Conservation (phyloP, 2,888 invertebrate species). For the Cataglyphis cursor region DNA sequence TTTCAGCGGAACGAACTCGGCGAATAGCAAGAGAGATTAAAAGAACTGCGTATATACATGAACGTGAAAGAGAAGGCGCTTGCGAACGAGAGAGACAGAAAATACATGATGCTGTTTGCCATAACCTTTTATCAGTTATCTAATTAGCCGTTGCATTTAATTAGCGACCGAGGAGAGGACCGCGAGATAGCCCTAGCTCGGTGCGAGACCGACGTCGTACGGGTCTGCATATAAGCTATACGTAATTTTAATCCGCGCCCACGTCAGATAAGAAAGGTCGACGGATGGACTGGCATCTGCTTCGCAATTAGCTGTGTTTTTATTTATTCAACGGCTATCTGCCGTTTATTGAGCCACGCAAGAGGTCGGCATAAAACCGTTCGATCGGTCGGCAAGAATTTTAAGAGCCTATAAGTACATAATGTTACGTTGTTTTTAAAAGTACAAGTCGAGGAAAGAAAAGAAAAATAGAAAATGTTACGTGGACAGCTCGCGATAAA, state of each 20-base stretch:
- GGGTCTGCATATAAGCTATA: slow-evolving; percentile 59
- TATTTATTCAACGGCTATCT: slow-evolving; percentile 71
- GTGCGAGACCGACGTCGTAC: slow-evolving; percentile 66
- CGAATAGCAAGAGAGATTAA: slow-evolving; percentile 12
- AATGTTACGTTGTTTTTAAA: background rate
- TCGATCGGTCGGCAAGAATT: slow-evolving; percentile 18
- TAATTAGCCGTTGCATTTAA: slow-evolving; percentile 83
- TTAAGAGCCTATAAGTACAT: background rate
- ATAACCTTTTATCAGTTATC: slow-evolving; percentile 81
- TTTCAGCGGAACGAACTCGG: slow-evolving; percentile 67
- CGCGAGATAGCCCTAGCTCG: slow-evolving; percentile 67
- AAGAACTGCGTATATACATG: background rate
- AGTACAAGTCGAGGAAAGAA: background rate
- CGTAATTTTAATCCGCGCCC: slow-evolving; percentile 78
- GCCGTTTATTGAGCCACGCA: slow-evolving; percentile 60
- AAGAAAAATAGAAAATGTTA: background rate
- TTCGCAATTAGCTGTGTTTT: slow-evolving; percentile 81
- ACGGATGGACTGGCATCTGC: slow-evolving; percentile 74
- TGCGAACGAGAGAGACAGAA: slow-evolving; percentile 41
- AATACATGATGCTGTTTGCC: slow-evolving; percentile 69
- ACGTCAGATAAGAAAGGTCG: slow-evolving; percentile 80
- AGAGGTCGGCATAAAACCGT: slow-evolving; percentile 4
- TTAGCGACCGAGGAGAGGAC: slow-evolving; percentile 76
- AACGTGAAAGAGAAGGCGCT: slow-evolving; percentile 3
- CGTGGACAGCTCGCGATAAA: background rate